Conservation (phyloP, 2,113 vertebrate species). For the Furnarius figulus region DNA sequence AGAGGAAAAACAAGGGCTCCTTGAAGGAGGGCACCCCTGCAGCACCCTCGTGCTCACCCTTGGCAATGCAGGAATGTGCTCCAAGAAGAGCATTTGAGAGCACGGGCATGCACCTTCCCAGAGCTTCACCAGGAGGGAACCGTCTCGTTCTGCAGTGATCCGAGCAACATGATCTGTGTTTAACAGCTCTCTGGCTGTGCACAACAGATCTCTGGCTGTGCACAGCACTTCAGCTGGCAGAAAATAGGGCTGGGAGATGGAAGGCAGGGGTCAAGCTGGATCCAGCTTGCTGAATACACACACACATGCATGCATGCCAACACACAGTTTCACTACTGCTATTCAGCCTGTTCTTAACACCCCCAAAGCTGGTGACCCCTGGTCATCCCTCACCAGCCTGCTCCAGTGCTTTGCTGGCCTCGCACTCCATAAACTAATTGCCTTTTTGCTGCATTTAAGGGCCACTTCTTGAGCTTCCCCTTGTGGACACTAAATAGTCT, state of each 20-base stretch:
- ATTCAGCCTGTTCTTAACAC: not conserved
- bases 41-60: not conserved
- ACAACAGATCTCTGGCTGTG: not conserved
- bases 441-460: not conserved
- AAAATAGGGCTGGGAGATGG: not conserved
- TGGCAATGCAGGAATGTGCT: accelerated
- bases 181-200: no score
- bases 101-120: accelerated
- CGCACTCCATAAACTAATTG: not conserved
- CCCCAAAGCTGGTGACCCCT: not conserved
- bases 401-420: not conserved
- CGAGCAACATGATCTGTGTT: accelerated
- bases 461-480: accelerated
- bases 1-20: not conserved
- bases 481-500: not conserved
- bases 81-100: not conserved
- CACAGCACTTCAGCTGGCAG: not conserved
- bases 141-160: not conserved
- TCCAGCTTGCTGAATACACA: accelerated
- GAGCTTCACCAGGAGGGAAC: not conserved
- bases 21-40: not conserved
- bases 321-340: accelerated
- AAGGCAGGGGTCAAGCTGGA: no score
- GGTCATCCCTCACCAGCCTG: accelerated
- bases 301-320: no score